Evolutionary conservation across 2,888 invertebrate genomes (phyloP).

Genomic region (Lepetodrilus schrolli): DNA sequence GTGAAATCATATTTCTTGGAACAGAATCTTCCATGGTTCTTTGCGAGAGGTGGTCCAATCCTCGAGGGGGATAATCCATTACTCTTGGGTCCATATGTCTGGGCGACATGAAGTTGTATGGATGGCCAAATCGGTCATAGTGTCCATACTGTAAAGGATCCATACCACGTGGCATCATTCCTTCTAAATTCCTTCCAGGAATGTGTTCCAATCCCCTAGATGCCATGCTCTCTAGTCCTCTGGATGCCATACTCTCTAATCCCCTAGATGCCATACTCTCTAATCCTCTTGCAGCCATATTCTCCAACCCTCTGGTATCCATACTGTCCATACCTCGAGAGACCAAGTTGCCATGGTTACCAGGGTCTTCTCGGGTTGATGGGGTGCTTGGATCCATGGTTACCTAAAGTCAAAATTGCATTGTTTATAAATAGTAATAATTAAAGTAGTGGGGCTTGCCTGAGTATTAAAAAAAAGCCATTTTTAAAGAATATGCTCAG

Average conservation of each 20-base stretch:
- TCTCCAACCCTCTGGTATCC: neutral
- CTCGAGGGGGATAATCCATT: neutral
- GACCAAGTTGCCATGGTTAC: neutral
- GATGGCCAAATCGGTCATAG: too few species aligned
- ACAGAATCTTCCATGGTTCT: neutral
- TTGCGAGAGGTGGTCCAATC: neutral
- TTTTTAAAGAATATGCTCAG: too few species aligned
- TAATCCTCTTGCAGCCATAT: neutral
- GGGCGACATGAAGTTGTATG: too few species aligned
- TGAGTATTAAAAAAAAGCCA: too few species aligned
- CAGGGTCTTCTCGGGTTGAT: neutral
- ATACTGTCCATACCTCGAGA: neutral
- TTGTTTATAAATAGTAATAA: neutral
- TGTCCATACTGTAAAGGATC: neutral
- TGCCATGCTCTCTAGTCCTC: neutral
- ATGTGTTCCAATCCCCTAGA: neutral
- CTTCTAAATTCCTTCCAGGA: neutral
- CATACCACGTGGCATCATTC: neutral
- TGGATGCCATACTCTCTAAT: neutral
- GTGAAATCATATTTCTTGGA: too few species aligned
- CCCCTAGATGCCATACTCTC: neutral
- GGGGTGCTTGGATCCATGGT: neutral
- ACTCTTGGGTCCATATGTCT: neutral
- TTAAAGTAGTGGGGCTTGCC: neutral
- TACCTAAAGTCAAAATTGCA: neutral